A percentile compares a stretch with the other conserved stretches of the same genome.
phyloP scores from a whole-genome alignment of 2,797 vertebrate genomes.

The Tenualosa thibaudeaui region DNA sequence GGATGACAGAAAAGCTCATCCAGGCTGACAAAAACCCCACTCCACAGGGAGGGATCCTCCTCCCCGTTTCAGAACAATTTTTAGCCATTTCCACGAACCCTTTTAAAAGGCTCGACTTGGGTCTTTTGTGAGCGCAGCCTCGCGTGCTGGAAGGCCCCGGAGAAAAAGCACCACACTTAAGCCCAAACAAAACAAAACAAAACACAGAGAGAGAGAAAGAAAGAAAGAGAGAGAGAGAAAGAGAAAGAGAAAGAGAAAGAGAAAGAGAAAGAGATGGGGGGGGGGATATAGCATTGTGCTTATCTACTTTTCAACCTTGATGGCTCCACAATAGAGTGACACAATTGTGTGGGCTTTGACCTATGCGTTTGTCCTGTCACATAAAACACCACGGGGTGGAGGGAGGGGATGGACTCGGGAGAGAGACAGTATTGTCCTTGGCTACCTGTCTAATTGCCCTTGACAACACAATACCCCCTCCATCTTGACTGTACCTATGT shows the following conservation, averaged over 20 bases:
- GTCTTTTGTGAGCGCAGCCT: conserved; percentile 2
- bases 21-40: conserved; percentile 29
- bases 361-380: neutral
- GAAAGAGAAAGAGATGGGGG: neutral
- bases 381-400: neutral
- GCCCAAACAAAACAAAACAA: conserved; percentile 44
- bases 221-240: neutral
- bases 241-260: neutral
- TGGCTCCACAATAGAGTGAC: neutral
- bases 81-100: conserved; percentile 35
- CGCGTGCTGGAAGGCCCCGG: neutral
- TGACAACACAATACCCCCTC: conserved; percentile 18
- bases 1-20: conserved; percentile 40
- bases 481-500: neutral
- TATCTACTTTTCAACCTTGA: conserved; percentile 5
- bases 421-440: neutral
- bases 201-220: neutral
- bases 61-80: conserved; percentile 21
- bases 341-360: conserved; percentile 6
- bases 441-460: neutral
- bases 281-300: conserved; percentile 7
- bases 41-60: neutral
- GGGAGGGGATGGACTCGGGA: neutral
- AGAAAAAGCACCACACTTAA: conserved; percentile 24
- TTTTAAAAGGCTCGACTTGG: conserved; percentile 41